These are phyloP conservation scores for Babylonia areolata DNA, from an alignment of 1,140 invertebrate species.

Conservation along the genomic window DNA sequence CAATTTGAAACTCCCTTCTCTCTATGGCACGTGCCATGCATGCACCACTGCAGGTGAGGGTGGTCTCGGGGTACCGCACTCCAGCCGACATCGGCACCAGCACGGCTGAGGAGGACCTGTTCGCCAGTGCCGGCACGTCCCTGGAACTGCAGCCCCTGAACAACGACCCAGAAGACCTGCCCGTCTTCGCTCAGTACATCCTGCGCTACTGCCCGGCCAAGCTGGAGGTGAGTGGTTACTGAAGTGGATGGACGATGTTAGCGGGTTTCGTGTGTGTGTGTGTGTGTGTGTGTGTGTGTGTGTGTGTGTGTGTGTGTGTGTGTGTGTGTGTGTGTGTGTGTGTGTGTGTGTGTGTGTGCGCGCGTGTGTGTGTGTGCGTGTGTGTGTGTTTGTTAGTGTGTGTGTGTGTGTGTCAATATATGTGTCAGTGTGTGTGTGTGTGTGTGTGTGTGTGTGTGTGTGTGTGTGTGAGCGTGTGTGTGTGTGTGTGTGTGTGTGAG, in stretches of 20 bases:
- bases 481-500: too few relatives aligned
- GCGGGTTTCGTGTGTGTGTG: too few relatives aligned
- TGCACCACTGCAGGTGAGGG: constrained; percentile 27
- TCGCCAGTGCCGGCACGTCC: constrained; percentile 51
- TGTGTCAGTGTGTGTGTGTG: too few relatives aligned
- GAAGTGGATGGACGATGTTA: too few relatives aligned
- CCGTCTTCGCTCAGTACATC: constrained; percentile 45
- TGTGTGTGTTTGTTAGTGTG: too few relatives aligned
- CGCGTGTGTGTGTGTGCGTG: too few relatives aligned
- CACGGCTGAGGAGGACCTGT: constrained; percentile 37
- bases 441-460: too few relatives aligned
- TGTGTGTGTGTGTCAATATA: too few relatives aligned
- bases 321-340: constrained; percentile 4
- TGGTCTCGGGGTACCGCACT: constrained; percentile 45
- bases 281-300: constrained; percentile 4
- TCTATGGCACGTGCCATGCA: too few relatives aligned
- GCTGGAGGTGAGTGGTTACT: constrained; percentile 54
- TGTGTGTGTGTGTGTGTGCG: too few relatives aligned
- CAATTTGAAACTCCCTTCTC: too few relatives aligned
- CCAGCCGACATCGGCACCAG: constrained; percentile 29
- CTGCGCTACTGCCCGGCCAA: constrained; percentile 51
- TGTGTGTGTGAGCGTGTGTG: too few relatives aligned
- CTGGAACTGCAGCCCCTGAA: constrained; percentile 36
- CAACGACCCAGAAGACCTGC: constrained; percentile 37
- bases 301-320: constrained; percentile 9